Evolutionary conservation across 2,888 invertebrate genomes (phyloP).

Genomic region (Pardosa pseudoannulata): DNA sequence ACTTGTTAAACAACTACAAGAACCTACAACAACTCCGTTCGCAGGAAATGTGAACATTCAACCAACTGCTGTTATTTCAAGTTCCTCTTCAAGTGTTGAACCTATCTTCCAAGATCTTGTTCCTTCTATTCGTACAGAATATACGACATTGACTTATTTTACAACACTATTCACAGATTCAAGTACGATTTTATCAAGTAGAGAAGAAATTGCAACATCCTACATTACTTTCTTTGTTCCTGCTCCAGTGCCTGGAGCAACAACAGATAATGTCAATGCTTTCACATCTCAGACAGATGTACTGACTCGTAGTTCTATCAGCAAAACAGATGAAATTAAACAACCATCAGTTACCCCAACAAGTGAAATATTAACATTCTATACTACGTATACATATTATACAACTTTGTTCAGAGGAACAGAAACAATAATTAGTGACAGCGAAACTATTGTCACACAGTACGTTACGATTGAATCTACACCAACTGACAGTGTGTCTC

Average conservation of each 20-base stretch:
- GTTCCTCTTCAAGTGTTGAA: conserved; percentile 29
- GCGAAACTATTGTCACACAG: conserved; percentile 71
- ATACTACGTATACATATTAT: conserved; percentile 87
- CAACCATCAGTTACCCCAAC: conserved; percentile 23
- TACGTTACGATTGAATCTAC: conserved; percentile 69
- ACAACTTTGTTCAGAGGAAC: conserved; percentile 88
- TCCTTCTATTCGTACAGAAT: conserved; percentile 74
- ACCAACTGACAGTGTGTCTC: conserved; percentile 38
- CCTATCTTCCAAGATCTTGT: conserved; percentile 73
- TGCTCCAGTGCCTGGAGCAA: conserved; percentile 44
- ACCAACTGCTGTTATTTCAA: not conserved
- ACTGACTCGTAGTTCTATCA: not conserved
- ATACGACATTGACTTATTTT: conserved; percentile 74
- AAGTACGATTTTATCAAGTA: conserved; percentile 73
- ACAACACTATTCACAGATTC: conserved; percentile 75
- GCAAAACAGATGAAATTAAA: not conserved
- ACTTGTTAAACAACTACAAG: conserved; percentile 44
- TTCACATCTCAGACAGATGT: conserved; percentile 20
- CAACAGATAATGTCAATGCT: not conserved
- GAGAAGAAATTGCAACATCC: conserved; percentile 74
- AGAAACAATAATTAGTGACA: conserved; percentile 76
- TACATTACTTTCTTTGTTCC: conserved; percentile 74
- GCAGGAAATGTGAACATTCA: not conserved
- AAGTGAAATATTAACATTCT: conserved; percentile 78
- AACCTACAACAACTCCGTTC: conserved; percentile 15